Evolutionary conservation across 2,113 vertebrate species (phyloP).

Genomic region (Percina caprodes): DNA sequence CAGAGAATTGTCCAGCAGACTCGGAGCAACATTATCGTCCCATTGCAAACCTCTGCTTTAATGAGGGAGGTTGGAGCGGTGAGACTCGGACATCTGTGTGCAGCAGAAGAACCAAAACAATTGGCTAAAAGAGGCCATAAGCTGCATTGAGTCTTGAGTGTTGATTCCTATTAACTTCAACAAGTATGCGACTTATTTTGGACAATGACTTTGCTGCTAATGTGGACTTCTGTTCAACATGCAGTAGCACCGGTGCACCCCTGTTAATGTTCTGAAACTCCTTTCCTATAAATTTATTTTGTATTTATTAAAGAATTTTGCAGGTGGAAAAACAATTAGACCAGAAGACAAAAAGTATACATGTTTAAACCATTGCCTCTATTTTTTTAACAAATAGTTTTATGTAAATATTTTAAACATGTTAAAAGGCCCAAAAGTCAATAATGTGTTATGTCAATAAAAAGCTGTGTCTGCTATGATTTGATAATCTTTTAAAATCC

Average conservation of each 20-base stretch:
- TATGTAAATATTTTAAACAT: not conserved
- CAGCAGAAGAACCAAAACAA: not conserved
- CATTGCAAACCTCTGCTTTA: not conserved
- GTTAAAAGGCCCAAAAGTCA: not conserved
- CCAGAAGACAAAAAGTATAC: not conserved
- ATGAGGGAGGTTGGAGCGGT: not conserved
- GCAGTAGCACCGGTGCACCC: too few relatives aligned
- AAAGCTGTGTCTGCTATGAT: not conserved
- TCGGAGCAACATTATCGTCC: not conserved
- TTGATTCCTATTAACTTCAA: not conserved
- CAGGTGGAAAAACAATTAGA: not conserved
- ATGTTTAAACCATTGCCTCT: not conserved
- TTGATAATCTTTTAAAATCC: not conserved
- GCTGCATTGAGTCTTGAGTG: not conserved
- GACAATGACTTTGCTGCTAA: not conserved
- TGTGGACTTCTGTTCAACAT: too few relatives aligned
- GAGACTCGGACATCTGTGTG: not conserved
- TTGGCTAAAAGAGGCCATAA: not conserved
- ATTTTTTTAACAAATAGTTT: not conserved
- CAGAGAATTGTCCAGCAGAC: not conserved
- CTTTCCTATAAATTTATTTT: not conserved
- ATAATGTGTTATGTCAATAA: not conserved
- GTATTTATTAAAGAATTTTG: not conserved
- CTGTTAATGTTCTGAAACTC: not conserved
- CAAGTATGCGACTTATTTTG: not conserved